phyloP scores from a whole-genome alignment of 2,888 invertebrate species.

The Aleiodes leptofemur region DNA sequence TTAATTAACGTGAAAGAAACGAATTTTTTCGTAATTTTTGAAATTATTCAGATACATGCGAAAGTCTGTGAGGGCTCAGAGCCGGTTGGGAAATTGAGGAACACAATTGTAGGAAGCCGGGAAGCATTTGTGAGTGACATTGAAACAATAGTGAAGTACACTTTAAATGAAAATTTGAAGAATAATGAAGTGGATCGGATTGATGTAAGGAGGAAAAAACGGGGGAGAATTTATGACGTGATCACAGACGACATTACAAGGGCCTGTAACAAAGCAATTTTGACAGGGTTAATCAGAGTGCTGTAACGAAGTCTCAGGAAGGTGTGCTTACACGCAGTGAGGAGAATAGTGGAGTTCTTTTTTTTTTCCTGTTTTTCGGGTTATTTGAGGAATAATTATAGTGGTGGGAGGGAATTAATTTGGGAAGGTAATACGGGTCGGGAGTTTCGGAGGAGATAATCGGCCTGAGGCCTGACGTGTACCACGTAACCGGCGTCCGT shows the following conservation, averaged over 20 bases:
- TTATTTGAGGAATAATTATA: constrained; percentile 1
- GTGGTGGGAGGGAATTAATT: background rate
- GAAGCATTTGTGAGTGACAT: constrained; percentile 31
- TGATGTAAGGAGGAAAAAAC: background rate
- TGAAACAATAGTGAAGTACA: constrained; percentile 13
- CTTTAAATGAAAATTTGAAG: background rate
- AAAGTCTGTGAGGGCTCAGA: constrained; percentile 3
- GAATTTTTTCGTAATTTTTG: background rate
- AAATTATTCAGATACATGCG: background rate
- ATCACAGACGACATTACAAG: too few relatives aligned
- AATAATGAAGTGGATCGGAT: background rate
- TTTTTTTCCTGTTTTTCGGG: background rate
- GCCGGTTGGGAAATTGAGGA: background rate
- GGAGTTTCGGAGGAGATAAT: constrained; percentile 12
- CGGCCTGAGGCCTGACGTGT: constrained; percentile 45
- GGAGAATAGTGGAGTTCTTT: background rate
- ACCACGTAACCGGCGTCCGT: constrained; percentile 54
- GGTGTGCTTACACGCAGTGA: background rate
- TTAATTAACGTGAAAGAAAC: background rate
- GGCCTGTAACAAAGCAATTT: too few relatives aligned
- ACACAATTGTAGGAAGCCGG: background rate
- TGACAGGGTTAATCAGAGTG: constrained; percentile 6
- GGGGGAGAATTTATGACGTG: background rate
- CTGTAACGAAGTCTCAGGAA: background rate
- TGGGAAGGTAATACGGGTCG: background rate